phyloP scores from a whole-genome alignment of 2,113 vertebrate species.

The Archocentrus centrarchus region DNA sequence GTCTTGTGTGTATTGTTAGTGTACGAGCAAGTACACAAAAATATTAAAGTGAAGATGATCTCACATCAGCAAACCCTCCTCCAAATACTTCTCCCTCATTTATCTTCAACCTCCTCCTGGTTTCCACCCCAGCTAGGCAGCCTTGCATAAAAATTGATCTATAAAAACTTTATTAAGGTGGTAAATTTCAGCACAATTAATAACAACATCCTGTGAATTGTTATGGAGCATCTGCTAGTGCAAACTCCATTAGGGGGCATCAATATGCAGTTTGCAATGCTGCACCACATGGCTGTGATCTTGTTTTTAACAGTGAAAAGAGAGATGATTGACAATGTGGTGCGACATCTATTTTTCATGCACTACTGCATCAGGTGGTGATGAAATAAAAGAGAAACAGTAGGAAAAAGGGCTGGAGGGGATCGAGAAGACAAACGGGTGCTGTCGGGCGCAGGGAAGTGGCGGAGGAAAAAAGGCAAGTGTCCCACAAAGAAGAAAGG shows the following conservation, averaged over 20 bases:
- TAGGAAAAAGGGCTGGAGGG: conserved; percentile 33
- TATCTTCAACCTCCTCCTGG: conserved; percentile 33
- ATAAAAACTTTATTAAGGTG: conserved; percentile 80
- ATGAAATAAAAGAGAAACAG: conserved; percentile 73
- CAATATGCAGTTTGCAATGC: conserved; percentile 58
- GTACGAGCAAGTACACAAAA: conserved; percentile 11
- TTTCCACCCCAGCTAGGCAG: conserved; percentile 36
- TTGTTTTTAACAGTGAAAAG: conserved; percentile 71
- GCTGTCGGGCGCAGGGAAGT: conserved; percentile 23
- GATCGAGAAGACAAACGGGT: conserved; percentile 32
- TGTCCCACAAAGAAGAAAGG: conserved; percentile 28
- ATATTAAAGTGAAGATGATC: conserved; percentile 17
- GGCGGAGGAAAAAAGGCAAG: conserved; percentile 18
- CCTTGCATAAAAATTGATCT: conserved; percentile 69
- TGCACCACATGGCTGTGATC: conserved; percentile 54
- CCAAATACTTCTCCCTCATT: conserved; percentile 34
- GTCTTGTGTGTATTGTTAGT: not conserved
- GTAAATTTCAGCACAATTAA: conserved; percentile 81
- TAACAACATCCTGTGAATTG: conserved; percentile 76
- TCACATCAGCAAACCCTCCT: conserved; percentile 11
- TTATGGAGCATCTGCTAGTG: conserved; percentile 75
- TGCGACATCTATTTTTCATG: conserved; percentile 68
- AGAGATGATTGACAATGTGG: conserved; percentile 75
- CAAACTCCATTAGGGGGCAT: conserved; percentile 69
- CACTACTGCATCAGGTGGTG: conserved; percentile 70